Evolutionary conservation across 1,140 invertebrate species (phyloP), one percentile per base, ranked within the genome.

Genomic region (Notospermus geniculatus): DNA sequence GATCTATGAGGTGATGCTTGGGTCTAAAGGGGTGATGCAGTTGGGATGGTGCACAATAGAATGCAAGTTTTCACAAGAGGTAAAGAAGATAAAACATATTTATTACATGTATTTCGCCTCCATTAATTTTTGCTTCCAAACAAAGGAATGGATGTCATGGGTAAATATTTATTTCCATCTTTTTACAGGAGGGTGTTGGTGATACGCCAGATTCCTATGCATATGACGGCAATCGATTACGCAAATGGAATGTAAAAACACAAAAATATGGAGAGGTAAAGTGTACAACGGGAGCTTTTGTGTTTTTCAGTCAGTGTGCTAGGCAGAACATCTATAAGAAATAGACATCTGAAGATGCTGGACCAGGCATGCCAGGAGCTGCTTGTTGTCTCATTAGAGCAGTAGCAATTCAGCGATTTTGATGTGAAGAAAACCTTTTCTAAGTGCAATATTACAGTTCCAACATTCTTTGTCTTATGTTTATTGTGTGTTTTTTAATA

Each of bases 11-110:
- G 83, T 92, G 13, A 89, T 91, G 76, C 80, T 93, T n/a, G 88
- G 88, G 22, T 89, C 88, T 1, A 91, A 90, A 78, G 91, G 91
- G 4, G 88, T 92, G 2, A 93, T 93, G 91, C 91, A 93, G 83
- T 81, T 92, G 43, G 91, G 91, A 1, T 93, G 90, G 90, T 87
- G 88, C 50, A 90, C 89, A 0, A 74, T 84, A 1, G 79, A 84
- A 23, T 91, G 90, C 72, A 84, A 85, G 69, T 93, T 92, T 74
- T 89, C 87, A 63, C 86, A 89, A 76, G 89, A 78, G 67, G 77
- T 76, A 65, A 61, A 64, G 54, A 13, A n/a, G n/a, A n/a, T 25
- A 23, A 32, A 7, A 45, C 29, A 13, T 46, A 19, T 63, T 23
- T 54, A 13, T 23, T 45, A 36, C 25, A n/a, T 13, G 11, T 13